Conservation (phyloP, 1,140 invertebrate genomes). For the Zaprionus taronus region DNA sequence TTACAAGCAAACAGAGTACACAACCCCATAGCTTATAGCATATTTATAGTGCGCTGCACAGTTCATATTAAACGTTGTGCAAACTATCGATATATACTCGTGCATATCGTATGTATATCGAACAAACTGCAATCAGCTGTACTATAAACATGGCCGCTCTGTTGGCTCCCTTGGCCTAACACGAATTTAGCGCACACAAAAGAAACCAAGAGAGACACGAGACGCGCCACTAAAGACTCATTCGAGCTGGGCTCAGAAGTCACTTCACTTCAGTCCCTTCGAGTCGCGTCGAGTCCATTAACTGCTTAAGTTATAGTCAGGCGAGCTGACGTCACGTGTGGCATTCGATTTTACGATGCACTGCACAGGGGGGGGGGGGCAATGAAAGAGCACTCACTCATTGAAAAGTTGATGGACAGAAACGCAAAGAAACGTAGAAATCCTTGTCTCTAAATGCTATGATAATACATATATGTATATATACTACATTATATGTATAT, state of each 20-base stretch:
- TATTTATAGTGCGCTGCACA: no score
- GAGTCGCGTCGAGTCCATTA: constrained; percentile 14
- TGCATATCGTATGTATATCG: neutral
- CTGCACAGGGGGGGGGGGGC: neutral
- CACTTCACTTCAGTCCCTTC: no score
- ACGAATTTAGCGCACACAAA: neutral
- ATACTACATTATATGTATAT: no score
- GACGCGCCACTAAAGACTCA: neutral
- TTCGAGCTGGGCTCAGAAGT: neutral
- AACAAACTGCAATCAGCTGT: neutral
- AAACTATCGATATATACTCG: neutral
- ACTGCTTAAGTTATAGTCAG: constrained; percentile 24
- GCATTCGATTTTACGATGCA: constrained; percentile 54
- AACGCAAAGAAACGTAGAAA: neutral
- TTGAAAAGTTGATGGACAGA: constrained; percentile 2
- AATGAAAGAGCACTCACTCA: neutral
- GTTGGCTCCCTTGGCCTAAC: neutral
- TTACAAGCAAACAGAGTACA: neutral
- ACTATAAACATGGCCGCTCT: neutral
- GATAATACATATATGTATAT: no score
- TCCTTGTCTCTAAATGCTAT: no score
- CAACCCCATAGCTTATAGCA: neutral
- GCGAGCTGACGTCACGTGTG: constrained; percentile 68
- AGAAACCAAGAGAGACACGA: neutral
- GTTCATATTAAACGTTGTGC: neutral